A percentile compares a stretch with the other conserved stretches of the same genome.
phyloP scores from a whole-genome alignment of 2,113 vertebrate species.

The Semicossyphus pulcher region DNA sequence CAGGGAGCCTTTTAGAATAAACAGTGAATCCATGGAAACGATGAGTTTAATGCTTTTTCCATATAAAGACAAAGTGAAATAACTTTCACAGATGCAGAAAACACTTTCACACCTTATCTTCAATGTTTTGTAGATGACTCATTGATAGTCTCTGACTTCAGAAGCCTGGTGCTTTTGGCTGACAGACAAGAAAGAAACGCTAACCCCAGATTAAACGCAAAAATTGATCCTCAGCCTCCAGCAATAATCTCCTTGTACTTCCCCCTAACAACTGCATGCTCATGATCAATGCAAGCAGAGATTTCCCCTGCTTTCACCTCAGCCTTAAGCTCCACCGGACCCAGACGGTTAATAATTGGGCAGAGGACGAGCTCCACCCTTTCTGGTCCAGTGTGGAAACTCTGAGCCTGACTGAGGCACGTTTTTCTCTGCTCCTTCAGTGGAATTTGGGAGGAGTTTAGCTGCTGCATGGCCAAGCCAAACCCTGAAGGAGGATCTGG shows the following conservation, averaged over 20 bases:
- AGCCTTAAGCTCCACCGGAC: constrained; percentile 19
- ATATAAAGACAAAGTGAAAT: not conserved
- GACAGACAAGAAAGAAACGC: not conserved
- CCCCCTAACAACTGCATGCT: not conserved
- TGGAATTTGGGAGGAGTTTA: constrained; percentile 50
- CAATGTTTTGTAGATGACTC: too few relatives aligned
- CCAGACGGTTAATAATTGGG: constrained; percentile 38
- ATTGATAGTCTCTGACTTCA: not conserved
- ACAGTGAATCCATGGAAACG: constrained; percentile 24
- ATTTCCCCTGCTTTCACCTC: not conserved
- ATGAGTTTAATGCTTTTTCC: not conserved
- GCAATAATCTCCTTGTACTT: not conserved
- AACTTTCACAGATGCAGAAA: not conserved
- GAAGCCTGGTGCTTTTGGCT: not conserved
- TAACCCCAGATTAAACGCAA: not conserved
- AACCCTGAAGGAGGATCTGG: constrained; percentile 23
- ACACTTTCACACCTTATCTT: not conserved
- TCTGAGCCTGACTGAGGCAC: constrained; percentile 60
- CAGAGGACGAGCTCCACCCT: constrained; percentile 59
- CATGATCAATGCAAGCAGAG: not conserved
- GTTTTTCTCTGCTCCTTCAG: constrained; percentile 48
- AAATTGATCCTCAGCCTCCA: not conserved
- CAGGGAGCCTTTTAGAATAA: constrained; percentile 16
- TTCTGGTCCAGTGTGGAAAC: constrained; percentile 63
- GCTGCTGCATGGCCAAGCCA: constrained; percentile 8